phyloP scores from a whole-genome alignment of 2,113 vertebrate species.

The Plestiodon gilberti region DNA sequence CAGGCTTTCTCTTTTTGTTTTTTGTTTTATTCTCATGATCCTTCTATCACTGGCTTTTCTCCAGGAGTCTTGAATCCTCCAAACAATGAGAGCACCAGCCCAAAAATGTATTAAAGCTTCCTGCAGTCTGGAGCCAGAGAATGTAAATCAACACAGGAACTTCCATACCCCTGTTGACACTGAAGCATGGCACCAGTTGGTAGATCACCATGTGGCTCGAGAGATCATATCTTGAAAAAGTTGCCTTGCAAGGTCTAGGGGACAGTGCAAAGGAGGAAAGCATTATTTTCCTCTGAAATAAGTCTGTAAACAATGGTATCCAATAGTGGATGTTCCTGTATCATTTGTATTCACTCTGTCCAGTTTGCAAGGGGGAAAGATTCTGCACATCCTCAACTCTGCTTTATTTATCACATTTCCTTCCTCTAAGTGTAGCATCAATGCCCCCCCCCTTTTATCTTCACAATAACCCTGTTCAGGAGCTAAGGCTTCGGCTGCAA shows the following conservation, averaged over 20 bases:
- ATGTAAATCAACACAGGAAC: conserved; percentile 46
- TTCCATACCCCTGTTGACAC: conserved; percentile 18
- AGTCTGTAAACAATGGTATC: not conserved
- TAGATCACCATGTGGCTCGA: not conserved
- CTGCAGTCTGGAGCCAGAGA: conserved; percentile 61
- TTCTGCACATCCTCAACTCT: not conserved
- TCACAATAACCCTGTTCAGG: too few relatives aligned
- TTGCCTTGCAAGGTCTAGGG: not conserved
- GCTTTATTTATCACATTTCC: too few relatives aligned
- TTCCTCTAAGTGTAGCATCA: too few relatives aligned
- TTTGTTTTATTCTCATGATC: not conserved
- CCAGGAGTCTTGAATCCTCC: conserved; percentile 51
- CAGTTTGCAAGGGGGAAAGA: not conserved
- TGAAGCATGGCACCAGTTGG: not conserved
- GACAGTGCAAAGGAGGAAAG: not conserved
- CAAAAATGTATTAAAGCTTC: conserved; percentile 43
- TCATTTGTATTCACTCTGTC: not conserved
- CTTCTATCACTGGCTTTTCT: conserved; percentile 40
- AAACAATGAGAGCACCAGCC: conserved; percentile 56
- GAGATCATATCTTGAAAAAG: rapidly evolving
- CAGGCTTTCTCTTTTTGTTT: conserved; percentile 30
- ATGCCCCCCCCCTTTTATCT: too few relatives aligned
- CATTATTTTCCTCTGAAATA: not conserved
- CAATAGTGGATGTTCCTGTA: too few relatives aligned
- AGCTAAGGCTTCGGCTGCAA: too few relatives aligned